Conservation (phyloP, 1,140 invertebrate genomes). For the Leptinotarsa defecta region DNA sequence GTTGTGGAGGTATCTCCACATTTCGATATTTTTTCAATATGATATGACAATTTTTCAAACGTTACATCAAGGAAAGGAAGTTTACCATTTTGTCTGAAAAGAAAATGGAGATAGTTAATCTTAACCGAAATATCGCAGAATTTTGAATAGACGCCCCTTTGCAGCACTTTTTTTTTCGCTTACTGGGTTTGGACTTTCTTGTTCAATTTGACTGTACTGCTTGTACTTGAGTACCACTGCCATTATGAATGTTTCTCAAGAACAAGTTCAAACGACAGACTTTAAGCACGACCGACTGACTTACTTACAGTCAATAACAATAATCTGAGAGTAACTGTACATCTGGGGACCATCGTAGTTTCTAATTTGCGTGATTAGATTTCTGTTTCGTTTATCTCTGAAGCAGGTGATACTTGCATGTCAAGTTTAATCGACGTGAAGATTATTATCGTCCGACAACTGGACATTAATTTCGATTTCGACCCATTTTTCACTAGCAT, state of each 20-base stretch:
- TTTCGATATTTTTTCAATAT: too few relatives aligned
- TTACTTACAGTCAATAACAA: slow-evolving; percentile 10
- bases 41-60: too few relatives aligned
- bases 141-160: too few relatives aligned
- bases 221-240: too few relatives aligned
- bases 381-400: neutral
- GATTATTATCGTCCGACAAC: neutral
- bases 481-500: neutral
- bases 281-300: neutral
- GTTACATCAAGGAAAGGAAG: too few relatives aligned
- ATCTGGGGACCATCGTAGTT: slow-evolving; percentile 3
- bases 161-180: too few relatives aligned
- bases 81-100: too few relatives aligned
- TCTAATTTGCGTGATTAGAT: slow-evolving; percentile 6
- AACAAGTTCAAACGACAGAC: slow-evolving; percentile 9
- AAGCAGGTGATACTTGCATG: neutral
- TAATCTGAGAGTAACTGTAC: neutral
- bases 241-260: neutral
- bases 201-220: too few relatives aligned
- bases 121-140: too few relatives aligned
- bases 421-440: neutral
- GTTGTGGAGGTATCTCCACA: too few relatives aligned
- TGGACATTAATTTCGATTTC: neutral
- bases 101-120: too few relatives aligned
- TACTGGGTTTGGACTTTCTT: too few relatives aligned